A percentile compares a stretch with the other conserved stretches of the same genome.
Evolutionary conservation across 2,113 vertebrate genomes (phyloP).

Genomic region (Dunckerocampus dactyliophorus): DNA sequence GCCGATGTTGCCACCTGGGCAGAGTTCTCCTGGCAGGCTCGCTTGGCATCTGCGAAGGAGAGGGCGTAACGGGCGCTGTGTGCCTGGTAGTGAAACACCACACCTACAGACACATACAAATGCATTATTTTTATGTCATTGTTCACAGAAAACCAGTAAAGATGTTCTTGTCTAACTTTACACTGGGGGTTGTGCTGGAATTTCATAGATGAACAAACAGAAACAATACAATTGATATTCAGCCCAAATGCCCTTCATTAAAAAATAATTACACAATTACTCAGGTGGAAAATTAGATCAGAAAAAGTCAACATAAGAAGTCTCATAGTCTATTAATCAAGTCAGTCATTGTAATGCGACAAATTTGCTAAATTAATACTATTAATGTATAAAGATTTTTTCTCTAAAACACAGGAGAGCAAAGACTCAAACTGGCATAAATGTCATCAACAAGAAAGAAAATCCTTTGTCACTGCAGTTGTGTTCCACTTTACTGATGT

Average conservation of each 20-base stretch:
- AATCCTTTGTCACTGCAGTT: neutral
- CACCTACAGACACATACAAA: constrained; percentile 68
- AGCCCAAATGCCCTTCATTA: constrained; percentile 38
- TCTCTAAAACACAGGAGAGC: constrained; percentile 8
- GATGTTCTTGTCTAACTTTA: neutral
- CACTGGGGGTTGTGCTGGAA: constrained; percentile 6
- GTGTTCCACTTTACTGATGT: neutral
- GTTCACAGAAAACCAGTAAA: neutral
- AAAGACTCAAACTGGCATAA: neutral
- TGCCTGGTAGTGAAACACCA: constrained; percentile 87
- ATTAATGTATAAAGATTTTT: constrained; percentile 14
- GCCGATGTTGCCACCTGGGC: constrained; percentile 79
- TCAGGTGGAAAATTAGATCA: constrained; percentile 40
- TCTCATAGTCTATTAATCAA: constrained; percentile 21
- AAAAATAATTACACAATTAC: constrained; percentile 47
- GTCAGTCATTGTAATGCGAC: constrained; percentile 33
- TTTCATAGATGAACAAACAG: constrained; percentile 20
- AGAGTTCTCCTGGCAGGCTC: constrained; percentile 79
- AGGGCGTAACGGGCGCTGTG: constrained; percentile 76
- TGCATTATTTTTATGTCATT: neutral
- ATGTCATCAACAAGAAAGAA: neutral
- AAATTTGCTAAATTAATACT: constrained; percentile 35
- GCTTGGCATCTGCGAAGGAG: constrained; percentile 77
- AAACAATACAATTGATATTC: constrained; percentile 33
- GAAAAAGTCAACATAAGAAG: constrained; percentile 21